phyloP scores from a whole-genome alignment of 1,140 invertebrate species.

The Rhynchophorus ferrugineus region DNA sequence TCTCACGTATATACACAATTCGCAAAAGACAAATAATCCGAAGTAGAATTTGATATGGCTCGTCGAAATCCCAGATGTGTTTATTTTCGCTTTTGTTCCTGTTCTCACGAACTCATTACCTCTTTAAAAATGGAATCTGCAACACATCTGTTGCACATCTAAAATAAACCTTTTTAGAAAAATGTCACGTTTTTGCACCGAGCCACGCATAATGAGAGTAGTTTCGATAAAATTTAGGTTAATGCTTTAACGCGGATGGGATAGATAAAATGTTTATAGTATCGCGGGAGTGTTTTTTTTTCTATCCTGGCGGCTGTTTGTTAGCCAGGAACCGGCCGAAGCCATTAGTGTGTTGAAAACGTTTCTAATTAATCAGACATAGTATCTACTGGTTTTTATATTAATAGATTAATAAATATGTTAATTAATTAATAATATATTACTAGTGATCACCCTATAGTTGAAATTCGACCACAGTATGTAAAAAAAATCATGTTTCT shows the following conservation, averaged over 20 bases:
- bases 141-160: conserved; percentile 29
- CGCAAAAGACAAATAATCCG: conserved; percentile 18
- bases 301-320: no score
- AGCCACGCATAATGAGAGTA: conserved; percentile 6
- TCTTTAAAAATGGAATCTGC: conserved; percentile 32
- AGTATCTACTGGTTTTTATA: no score
- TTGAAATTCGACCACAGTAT: no score
- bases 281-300: no score
- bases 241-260: conserved; percentile 7
- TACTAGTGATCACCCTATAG: no score
- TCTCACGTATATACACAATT: conserved; percentile 13
- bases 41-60: conserved; percentile 18
- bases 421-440: no score
- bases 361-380: no score
- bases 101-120: conserved; percentile 35
- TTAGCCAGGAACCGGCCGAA: no score
- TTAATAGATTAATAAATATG: no score
- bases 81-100: conserved; percentile 33
- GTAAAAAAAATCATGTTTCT: no score
- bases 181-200: conserved; percentile 27
- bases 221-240: conserved; percentile 17
- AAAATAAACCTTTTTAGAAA: conserved; percentile 32
- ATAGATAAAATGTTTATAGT: background rate
- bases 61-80: conserved; percentile 29
- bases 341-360: no score